Conservation (phyloP, 2,888 invertebrate species). For the Cordilura impudica region DNA sequence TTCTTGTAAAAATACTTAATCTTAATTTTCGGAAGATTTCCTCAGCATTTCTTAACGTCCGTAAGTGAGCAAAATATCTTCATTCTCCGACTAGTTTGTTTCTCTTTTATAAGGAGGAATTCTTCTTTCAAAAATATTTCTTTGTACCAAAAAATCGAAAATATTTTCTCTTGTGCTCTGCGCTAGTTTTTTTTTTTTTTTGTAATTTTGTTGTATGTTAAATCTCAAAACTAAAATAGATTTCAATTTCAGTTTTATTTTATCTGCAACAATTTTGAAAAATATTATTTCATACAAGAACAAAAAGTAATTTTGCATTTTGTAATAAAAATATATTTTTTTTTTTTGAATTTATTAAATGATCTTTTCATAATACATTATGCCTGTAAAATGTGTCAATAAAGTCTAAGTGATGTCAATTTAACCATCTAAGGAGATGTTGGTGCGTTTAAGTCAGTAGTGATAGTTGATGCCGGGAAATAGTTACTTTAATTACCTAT, state of each 20-base stretch:
- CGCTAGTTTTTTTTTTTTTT: slow-evolving; percentile 30
- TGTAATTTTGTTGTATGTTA: slow-evolving; percentile 1
- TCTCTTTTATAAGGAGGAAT: not conserved
- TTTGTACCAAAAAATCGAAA: slow-evolving; percentile 10
- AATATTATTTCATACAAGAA: not conserved
- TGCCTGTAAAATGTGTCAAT: not conserved
- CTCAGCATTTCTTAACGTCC: slow-evolving; percentile 15
- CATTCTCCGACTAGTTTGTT: not conserved
- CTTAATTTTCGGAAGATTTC: slow-evolving; percentile 47
- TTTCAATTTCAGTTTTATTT: slow-evolving; percentile 18
- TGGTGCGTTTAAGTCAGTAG: too few species aligned
- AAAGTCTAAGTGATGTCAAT: not conserved
- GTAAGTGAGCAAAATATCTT: slow-evolving; percentile 31
- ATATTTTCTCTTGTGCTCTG: slow-evolving; percentile 40
- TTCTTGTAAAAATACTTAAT: slow-evolving; percentile 41
- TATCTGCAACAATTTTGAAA: slow-evolving; percentile 30
- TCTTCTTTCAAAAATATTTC: slow-evolving; percentile 21
- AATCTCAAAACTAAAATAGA: slow-evolving; percentile 60
- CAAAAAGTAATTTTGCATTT: not conserved
- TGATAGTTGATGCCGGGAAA: too few species aligned
- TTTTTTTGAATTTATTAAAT: not conserved
- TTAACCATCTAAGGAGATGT: not conserved
- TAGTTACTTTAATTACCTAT: too few species aligned
- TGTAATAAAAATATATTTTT: not conserved
- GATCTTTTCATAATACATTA: not conserved